Conservation (phyloP, 2,797 vertebrate genomes). For the Calcarius lapponicus region DNA sequence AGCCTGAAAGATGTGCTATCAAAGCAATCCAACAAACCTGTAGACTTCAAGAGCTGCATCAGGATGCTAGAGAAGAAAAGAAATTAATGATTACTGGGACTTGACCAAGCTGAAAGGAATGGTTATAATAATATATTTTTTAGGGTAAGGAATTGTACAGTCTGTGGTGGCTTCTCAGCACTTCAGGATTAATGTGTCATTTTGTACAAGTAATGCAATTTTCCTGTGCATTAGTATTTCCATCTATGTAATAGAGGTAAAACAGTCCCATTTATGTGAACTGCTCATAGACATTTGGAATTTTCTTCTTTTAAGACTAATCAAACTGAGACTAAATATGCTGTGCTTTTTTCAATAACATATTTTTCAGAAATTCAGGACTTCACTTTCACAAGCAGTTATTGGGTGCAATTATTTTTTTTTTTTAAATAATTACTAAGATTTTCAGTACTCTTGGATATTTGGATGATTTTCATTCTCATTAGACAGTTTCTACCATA, state of each 20-base stretch:
- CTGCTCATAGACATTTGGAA: neutral
- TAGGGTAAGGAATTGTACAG: neutral
- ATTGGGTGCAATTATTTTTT: neutral
- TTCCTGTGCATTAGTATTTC: neutral
- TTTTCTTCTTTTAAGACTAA: neutral
- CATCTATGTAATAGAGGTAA: neutral
- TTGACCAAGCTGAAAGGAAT: neutral
- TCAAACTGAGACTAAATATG: neutral
- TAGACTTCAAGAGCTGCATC: neutral
- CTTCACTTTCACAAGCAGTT: neutral
- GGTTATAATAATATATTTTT: neutral
- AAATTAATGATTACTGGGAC: neutral
- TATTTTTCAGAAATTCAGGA: neutral
- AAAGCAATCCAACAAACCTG: neutral
- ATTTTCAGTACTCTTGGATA: neutral
- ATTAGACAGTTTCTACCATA: neutral
- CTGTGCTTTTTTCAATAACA: fast-evolving
- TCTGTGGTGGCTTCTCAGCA: neutral
- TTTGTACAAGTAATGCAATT: neutral
- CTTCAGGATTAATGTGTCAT: neutral
- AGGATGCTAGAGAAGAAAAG: neutral
- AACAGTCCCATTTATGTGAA: neutral
- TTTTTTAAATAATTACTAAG: neutral
- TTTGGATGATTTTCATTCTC: neutral
- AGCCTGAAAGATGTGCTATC: neutral